Percentiles rank a stretch among this genome's conserved stretches.
Conservation (phyloP, 2,888 invertebrate species). For the Bellardia pandia region DNA sequence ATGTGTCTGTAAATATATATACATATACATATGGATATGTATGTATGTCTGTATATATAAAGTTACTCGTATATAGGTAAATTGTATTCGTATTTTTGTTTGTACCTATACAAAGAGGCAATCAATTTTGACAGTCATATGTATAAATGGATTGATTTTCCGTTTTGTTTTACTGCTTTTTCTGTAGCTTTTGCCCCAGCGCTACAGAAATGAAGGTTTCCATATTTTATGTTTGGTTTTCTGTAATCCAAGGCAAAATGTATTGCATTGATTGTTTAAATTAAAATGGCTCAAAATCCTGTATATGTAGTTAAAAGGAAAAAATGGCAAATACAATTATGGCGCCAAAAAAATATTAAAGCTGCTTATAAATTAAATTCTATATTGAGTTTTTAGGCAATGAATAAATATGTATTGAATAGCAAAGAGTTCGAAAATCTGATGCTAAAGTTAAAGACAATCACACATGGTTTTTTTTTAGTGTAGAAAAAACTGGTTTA, state of each 20-base stretch:
- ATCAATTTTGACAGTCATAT: conserved; percentile 48
- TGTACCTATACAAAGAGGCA: conserved; percentile 33
- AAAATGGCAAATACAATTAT: background rate
- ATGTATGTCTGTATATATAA: background rate
- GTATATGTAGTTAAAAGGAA: background rate
- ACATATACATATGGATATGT: background rate
- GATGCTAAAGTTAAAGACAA: too few relatives aligned
- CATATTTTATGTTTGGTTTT: conserved; percentile 12
- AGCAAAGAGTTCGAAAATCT: background rate
- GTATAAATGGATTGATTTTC: conserved; percentile 41
- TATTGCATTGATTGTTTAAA: conserved; percentile 62
- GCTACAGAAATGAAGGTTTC: background rate
- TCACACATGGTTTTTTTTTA: too few relatives aligned
- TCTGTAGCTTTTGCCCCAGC: background rate
- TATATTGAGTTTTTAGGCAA: background rate
- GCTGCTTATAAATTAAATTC: conserved; percentile 7
- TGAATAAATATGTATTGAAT: background rate
- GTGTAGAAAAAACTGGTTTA: too few relatives aligned
- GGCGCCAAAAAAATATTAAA: background rate
- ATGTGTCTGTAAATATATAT: background rate
- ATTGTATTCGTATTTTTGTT: background rate
- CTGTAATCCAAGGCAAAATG: conserved; percentile 24
- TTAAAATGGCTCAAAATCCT: conserved; percentile 34
- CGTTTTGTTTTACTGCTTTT: conserved; percentile 5
- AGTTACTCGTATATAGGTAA: background rate